Base-by-base conservation (phyloP, 2,888 invertebrate genomes). In the Caenorhabditis plicata region DNA sequence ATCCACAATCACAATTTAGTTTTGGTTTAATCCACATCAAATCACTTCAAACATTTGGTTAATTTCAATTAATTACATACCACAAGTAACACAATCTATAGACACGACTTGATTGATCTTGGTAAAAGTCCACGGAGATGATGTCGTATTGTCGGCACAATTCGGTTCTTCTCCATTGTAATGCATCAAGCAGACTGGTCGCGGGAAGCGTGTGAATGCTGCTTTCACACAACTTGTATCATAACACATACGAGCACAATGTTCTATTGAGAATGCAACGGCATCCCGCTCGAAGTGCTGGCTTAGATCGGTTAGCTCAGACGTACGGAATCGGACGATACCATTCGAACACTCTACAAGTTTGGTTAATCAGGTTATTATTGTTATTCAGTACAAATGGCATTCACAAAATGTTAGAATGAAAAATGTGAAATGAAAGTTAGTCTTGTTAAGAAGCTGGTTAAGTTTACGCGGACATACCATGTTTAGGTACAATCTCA, bases 131-230 rank as follows among this genome's bases (percentile, higher is more conserved):
- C 64, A 65, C 20, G 26, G 40, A 29, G 40, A 42, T 17, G 26
- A 43, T 22, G 51, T 44, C 9, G 40, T 38, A 11, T 51, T 50
- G n/a, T 61, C 44, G n/a, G 60, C 61, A 42, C 52, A 56, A 46
- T 60, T 60, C 42, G 46, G 55, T 23, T 53, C 52, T 22, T 50
- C 32, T 36, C 52, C 56, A 32, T 57, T 50, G 46, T 68, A 72
- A 61, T 70, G 64, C 66, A 79, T 66, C 40, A 79, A 64, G 66
- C 79, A 79, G 38, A 75, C 67, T 27, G 76, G 73, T 40, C 77
- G 71, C n/a, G 79, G 79, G 68, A 80, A 79, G 29, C 77, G 68
- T 4, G 78, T 78, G 58, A 72, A 77, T 7, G 77, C 77, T 17
- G 77, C 77, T 27, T 55, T 57, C 9, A 49, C 41, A 55, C 78